Percentiles rank a stretch among this genome's conserved stretches.
These are phyloP conservation scores for Diogma glabrata DNA, from an alignment of 2,888 invertebrate species.

Conservation along the genomic window DNA sequence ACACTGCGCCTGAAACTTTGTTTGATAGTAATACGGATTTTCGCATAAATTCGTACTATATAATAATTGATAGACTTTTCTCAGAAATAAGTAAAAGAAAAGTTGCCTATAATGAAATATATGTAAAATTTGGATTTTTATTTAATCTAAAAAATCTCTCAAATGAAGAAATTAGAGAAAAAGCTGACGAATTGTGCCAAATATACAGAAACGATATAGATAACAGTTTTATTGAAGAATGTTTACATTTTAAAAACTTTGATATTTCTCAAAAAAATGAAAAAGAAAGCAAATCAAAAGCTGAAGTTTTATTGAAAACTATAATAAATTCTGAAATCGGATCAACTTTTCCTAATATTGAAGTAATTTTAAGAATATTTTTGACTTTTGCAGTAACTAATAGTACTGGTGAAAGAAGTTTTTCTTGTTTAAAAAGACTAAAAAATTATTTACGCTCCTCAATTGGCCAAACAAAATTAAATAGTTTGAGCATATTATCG, in stretches of 20 bases:
- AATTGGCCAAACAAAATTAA: background rate
- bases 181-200: background rate
- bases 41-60: background rate
- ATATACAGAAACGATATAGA: too few species aligned
- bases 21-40: background rate
- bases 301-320: background rate
- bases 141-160: background rate
- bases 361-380: too few species aligned
- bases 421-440: background rate
- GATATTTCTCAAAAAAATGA: background rate
- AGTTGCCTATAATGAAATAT: too few species aligned
- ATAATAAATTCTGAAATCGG: background rate
- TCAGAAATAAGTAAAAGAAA: too few species aligned
- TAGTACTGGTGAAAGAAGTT: background rate
- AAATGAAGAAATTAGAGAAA: background rate
- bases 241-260: background rate
- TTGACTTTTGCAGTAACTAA: too few species aligned
- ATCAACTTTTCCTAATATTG: background rate
- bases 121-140: background rate
- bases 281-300: background rate
- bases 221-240: slow-evolving; percentile 1
- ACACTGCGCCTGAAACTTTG: too few species aligned
- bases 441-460: background rate
- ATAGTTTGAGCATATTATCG: too few species aligned
- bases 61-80: background rate